A percentile compares a stretch with the other conserved stretches of the same genome.
These are phyloP conservation scores for Chrysina gloriosa DNA, from an alignment of 2,888 invertebrate species.

Conservation along the genomic window DNA sequence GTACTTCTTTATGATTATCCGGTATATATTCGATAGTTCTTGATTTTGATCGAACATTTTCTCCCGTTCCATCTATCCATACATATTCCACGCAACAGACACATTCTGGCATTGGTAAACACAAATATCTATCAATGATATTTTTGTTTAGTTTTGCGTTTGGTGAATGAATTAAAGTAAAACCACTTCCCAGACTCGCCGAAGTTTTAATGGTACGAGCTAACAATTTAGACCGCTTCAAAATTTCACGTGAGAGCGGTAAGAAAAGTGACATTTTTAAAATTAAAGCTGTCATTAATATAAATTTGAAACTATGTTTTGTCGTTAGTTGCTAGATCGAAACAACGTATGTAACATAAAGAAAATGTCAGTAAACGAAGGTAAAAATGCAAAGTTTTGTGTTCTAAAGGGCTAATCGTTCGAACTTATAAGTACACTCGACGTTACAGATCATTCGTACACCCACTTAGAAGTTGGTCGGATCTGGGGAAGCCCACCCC, in stretches of 20 bases:
- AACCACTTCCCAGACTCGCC: constrained; percentile 27
- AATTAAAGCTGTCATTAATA: background rate
- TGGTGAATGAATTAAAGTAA: constrained; percentile 50
- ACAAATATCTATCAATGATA: constrained; percentile 68
- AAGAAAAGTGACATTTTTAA: constrained; percentile 20
- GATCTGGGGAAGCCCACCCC: no score
- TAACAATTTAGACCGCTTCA: background rate
- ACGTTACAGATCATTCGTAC: no score
- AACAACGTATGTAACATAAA: no score
- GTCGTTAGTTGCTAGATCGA: constrained; percentile 16
- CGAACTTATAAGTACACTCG: no score
- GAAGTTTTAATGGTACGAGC: constrained; percentile 5
- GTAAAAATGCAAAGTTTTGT: no score
- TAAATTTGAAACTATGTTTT: constrained; percentile 8
- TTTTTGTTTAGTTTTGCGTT: constrained; percentile 66
- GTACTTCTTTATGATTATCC: constrained; percentile 70
- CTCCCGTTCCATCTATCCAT: constrained; percentile 83
- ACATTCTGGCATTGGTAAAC: constrained; percentile 70
- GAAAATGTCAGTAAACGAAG: no score
- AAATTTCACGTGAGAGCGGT: background rate
- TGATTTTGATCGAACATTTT: constrained; percentile 76
- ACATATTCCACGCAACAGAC: constrained; percentile 75
- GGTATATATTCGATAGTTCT: constrained; percentile 77
- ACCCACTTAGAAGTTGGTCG: no score
- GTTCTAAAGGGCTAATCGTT: no score